Conservation (phyloP, 2,113 vertebrate species). For the Lagopus muta region DNA sequence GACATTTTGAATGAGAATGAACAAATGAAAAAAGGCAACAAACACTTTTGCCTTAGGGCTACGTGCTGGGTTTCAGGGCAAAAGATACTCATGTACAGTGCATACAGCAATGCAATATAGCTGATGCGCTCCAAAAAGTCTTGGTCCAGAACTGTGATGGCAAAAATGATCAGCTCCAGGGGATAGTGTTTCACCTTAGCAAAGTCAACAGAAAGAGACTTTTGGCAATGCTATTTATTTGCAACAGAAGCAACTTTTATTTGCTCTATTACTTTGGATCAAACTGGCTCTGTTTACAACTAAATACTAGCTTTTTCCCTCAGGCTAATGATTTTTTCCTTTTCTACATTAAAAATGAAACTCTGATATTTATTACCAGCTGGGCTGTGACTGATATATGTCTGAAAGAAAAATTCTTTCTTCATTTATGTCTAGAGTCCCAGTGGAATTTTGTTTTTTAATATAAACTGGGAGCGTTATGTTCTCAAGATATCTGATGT, state of each 20-base stretch:
- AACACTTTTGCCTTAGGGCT: not conserved
- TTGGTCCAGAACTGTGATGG: not conserved
- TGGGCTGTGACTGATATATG: not conserved
- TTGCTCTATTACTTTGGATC: constrained; percentile 4
- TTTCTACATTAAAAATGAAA: not conserved
- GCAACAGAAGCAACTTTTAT: not conserved
- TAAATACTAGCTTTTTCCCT: not conserved
- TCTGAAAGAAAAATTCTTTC: not conserved
- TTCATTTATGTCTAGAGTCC: not conserved
- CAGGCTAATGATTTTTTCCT: not conserved
- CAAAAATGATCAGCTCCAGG: not conserved
- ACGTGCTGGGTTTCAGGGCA: not conserved
- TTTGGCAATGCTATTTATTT: not conserved
- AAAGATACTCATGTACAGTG: not conserved
- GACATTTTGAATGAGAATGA: not conserved
- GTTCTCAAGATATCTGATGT: not conserved
- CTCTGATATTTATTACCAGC: not conserved
- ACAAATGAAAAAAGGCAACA: not conserved
- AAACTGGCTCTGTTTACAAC: not conserved
- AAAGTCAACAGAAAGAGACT: not conserved
- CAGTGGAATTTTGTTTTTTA: not conserved
- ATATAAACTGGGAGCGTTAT: not conserved
- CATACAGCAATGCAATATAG: not conserved
- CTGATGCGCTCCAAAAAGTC: not conserved
- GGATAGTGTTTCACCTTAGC: not conserved